Base-by-base conservation (phyloP, 2,113 vertebrate genomes). In the Pardalotus punctatus region DNA sequence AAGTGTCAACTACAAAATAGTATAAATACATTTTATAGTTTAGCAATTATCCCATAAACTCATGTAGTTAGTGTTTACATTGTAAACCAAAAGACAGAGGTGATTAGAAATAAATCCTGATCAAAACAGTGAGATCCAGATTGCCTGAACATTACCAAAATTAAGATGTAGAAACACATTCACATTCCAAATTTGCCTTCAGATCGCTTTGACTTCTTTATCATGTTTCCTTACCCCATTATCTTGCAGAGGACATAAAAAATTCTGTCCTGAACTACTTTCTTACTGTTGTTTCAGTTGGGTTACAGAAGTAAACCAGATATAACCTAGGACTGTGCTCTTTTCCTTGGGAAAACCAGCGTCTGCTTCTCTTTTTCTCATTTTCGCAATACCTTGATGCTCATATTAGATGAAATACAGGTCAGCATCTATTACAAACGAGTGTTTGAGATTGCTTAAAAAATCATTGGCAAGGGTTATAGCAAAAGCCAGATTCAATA, bases 401-500 rank as follows among this genome's bases (percentile, higher is more conserved):
- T 96, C 35, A 29, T 70, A 42, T 53, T 45, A 67, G 11, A 53
- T 81, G 56, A 82, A 92, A 79, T 31, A 7, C 45, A 88, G 90
- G 60, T 71, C 35, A 47, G 10, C 14, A 38, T n/a, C 64, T 47
- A 23, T n/a, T 56, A 29, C 19, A 48, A 65, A 74, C 0, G 0
- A 56, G 15, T 24, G 19, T 73, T 29, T 28, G 69, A 73, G 19
- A 28, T 15, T 65, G 40, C 3, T 47, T 47, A 38, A 73, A 31
- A 38, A 23, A 18, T 33, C 48, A 28, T 18, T 0, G 0, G 3
- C 23, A 64, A 28, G 14, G 12, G 23, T n/a, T 19, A 38, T 48
- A 54, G n/a, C 58, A n/a, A 54, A 54, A 28, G 5, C 4, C n/a
- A 23, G 28, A 56, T 64, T 64, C 74, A 12, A 8, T 20, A 24